A percentile compares a stretch with the other conserved stretches of the same genome.
These are phyloP conservation scores for Centropus bengalensis DNA, from an alignment of 2,113 vertebrate genomes.

Conservation along the genomic window DNA sequence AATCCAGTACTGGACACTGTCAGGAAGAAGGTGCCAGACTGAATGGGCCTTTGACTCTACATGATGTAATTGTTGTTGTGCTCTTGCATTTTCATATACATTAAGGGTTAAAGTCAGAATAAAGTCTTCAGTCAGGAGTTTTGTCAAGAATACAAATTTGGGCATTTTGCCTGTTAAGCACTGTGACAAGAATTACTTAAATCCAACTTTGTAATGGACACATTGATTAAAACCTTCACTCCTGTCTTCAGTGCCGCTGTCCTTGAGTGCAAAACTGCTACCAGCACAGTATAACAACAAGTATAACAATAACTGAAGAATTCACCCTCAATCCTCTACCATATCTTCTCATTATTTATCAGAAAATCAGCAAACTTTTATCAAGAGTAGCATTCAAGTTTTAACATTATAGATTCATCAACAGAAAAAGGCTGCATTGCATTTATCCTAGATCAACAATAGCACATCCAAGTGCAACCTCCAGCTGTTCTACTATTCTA, in stretches of 20 bases:
- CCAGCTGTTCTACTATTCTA: not conserved
- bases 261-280: not conserved
- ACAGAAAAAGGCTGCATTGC: not conserved
- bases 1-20: not conserved
- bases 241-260: not conserved
- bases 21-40: not conserved
- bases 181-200: slow-evolving; percentile 43
- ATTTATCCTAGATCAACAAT: not conserved
- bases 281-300: not conserved
- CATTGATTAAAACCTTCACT: not conserved
- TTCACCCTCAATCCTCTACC: not conserved
- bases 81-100: not conserved
- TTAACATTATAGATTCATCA: not conserved
- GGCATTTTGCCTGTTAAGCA: not conserved
- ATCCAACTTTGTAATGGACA: not conserved
- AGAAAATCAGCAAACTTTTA: not conserved
- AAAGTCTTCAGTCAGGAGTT: not conserved
- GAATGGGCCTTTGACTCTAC: not conserved
- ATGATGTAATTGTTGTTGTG: not conserved
- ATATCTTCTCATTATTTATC: not conserved
- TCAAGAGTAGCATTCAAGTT: not conserved
- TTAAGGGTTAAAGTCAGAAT: slow-evolving; percentile 21
- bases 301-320: not conserved
- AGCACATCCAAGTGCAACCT: not conserved
- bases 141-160: slow-evolving; percentile 16